Base-by-base conservation (phyloP, 2,113 vertebrate species). In the Ramphastos sulfuratus region DNA sequence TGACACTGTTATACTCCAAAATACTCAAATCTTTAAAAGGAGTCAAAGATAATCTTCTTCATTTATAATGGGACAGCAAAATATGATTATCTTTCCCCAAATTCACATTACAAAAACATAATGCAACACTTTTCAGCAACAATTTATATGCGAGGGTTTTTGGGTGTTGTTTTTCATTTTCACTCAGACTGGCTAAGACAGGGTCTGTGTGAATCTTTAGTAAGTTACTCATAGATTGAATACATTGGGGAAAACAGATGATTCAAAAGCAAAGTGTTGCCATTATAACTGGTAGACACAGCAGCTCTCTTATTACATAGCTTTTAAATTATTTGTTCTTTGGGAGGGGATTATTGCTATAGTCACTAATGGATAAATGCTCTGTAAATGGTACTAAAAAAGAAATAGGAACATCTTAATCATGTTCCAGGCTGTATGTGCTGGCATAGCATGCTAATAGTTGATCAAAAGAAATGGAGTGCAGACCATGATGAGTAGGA, bases 221-320 rank as follows among this genome's bases (percentile, higher is more conserved):
- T 63, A 91, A 91, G 55, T 91, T 95, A 90, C 52, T 93, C 72
- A 60, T 54, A 44, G 87, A 44, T 27, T 61, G 64, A 95, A 91
- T 75, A 50, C 93, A 44, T 87, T 61, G 78, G 90, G 82, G 87
- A 91, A 85, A 92, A 92, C 0, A 5, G 64, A 91, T 96, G 87
- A 94, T 88, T 83, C 82, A 85, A 89, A 92, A 82, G 80, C 73
- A 25, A 85, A 89, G 61, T 61, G 89, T 87, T 92, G 94, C 82
- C 70, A 78, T 92, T 6, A 3, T 78, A 94, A 94, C 89, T 85
- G 78, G 65, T 25, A 83, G 72, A 77, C 0, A 8, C 39, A 83
- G 55, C 75, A 90, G 71, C 67, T 78, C 44, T 65, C 56, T 63
- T 72, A 65, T 17, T 78, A 55, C 66, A 39, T 28, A 73, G 74